Percentiles rank a stretch among this genome's conserved stretches.
phyloP scores from a whole-genome alignment of 2,888 invertebrate genomes.

The Chymomyza fuscimana region DNA sequence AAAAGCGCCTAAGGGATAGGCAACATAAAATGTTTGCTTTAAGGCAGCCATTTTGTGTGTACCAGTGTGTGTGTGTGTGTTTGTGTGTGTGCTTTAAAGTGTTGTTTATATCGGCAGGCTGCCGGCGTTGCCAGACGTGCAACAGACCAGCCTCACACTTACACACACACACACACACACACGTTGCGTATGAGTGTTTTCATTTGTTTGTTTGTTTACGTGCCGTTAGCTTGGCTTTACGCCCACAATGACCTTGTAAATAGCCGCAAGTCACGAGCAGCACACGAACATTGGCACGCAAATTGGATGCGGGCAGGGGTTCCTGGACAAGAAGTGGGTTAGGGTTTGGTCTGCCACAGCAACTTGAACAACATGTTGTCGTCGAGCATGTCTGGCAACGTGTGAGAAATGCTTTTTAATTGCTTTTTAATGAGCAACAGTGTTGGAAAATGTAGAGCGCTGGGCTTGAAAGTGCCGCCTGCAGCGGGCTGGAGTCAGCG shows the following conservation, averaged over 20 bases:
- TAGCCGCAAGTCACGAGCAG: slow-evolving; percentile 44
- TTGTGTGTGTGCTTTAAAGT: slow-evolving; percentile 29
- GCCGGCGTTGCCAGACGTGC: slow-evolving; percentile 4
- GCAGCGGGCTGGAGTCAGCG: neutral
- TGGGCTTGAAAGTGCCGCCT: neutral
- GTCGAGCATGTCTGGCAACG: neutral
- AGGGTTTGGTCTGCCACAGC: neutral
- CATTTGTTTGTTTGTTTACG: slow-evolving; percentile 4
- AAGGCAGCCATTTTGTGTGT: slow-evolving; percentile 1
- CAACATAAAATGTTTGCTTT: slow-evolving; percentile 4
- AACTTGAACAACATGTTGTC: neutral
- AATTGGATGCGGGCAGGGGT: slow-evolving; percentile 8
- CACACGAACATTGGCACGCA: slow-evolving; percentile 9
- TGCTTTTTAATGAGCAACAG: slow-evolving; percentile 56
- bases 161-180: slow-evolving; percentile 16
- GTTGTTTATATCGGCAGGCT: slow-evolving; percentile 32
- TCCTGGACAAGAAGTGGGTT: neutral
- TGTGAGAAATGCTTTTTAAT: slow-evolving; percentile 47
- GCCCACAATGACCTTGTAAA: slow-evolving; percentile 61
- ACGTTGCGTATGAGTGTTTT: slow-evolving; percentile 1
- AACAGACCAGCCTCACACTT: slow-evolving; percentile 36
- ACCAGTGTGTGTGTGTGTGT: neutral
- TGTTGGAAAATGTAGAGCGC: neutral
- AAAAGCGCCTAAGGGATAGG: neutral
- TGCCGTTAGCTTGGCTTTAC: slow-evolving; percentile 15